These are phyloP conservation scores for Glossophaga mutica DNA, from an alignment of 2,797 vertebrate genomes.

Conservation along the genomic window DNA sequence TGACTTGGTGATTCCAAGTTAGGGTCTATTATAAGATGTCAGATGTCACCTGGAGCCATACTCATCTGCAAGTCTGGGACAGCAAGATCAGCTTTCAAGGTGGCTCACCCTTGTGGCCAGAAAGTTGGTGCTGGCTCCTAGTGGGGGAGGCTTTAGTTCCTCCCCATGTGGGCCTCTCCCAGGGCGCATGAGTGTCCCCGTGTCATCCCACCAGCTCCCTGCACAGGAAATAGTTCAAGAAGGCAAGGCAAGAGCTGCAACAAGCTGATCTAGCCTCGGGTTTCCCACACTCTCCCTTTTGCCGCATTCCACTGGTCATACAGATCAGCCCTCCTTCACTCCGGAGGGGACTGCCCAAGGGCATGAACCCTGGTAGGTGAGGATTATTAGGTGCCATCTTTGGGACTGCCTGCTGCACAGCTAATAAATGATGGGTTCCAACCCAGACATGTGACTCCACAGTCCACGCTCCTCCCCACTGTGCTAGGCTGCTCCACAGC, in stretches of 20 bases:
- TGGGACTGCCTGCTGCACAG: too few species aligned
- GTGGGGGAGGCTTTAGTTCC: background rate
- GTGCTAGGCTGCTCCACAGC: accelerated
- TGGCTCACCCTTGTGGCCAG: background rate
- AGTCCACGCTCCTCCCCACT: accelerated
- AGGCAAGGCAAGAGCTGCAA: background rate
- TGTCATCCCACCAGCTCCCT: background rate
- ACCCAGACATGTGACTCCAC: background rate
- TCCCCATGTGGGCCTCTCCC: background rate
- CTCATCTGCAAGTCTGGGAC: background rate
- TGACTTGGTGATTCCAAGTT: background rate
- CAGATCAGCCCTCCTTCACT: background rate
- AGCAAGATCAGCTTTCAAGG: background rate
- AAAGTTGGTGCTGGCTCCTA: background rate
- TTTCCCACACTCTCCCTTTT: background rate
- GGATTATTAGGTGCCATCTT: background rate
- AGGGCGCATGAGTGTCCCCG: accelerated
- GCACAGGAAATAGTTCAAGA: background rate
- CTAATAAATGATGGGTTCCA: background rate
- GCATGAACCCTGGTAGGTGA: background rate
- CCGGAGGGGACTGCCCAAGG: background rate
- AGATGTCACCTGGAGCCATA: background rate
- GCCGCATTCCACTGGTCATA: background rate
- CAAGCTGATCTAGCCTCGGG: background rate
- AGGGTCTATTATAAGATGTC: background rate